These are phyloP conservation scores for Burhinus oedicnemus DNA, from an alignment of 2,113 vertebrate species.

Conservation along the genomic window DNA sequence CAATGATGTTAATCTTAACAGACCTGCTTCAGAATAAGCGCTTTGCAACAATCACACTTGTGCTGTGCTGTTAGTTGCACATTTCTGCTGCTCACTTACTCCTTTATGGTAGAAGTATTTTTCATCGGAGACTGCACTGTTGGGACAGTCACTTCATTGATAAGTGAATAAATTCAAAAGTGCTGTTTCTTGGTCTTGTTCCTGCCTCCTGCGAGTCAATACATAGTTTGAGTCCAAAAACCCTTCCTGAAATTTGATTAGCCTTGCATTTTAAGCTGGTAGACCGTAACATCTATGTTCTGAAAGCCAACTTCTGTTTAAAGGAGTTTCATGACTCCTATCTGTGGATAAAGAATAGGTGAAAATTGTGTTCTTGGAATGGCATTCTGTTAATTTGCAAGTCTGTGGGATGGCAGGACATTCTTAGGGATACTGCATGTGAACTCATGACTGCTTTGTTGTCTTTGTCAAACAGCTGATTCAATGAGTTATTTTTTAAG, in stretches of 20 bases:
- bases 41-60: background rate
- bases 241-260: background rate
- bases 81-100: background rate
- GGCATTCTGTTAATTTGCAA: background rate
- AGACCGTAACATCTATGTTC: background rate
- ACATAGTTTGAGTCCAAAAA: background rate
- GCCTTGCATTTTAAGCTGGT: background rate
- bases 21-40: background rate
- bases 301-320: background rate
- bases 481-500: background rate
- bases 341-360: background rate
- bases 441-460: background rate
- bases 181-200: background rate
- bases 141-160: background rate
- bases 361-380: background rate
- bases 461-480: background rate
- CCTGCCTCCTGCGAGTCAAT: background rate
- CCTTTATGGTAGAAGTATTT: background rate
- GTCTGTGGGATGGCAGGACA: background rate
- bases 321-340: background rate
- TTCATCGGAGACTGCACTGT: background rate
- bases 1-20: background rate
- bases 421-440: background rate
- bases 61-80: background rate
- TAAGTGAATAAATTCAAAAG: background rate